Percentiles rank a stretch among this genome's conserved stretches.
These are phyloP conservation scores for Echinometra lucunter DNA, from an alignment of 53 echinoderm and acorn worm species.

Conservation along the genomic window DNA sequence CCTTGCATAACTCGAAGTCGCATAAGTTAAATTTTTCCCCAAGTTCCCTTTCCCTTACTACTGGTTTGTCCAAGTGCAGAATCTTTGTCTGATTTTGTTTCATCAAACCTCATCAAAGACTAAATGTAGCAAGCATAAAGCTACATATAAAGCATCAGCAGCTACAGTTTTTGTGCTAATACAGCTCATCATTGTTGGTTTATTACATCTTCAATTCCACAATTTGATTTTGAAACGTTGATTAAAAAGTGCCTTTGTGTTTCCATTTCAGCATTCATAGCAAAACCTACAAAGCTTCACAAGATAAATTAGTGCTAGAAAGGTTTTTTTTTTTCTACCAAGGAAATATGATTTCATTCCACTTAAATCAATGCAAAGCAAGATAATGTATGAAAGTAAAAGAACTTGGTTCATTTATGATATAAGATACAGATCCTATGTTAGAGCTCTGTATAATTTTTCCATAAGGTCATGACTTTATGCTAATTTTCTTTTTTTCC, in stretches of 20 bases:
- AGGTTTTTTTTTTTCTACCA: not conserved
- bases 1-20: too few species aligned
- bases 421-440: too few species aligned
- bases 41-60: too few species aligned
- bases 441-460: not conserved
- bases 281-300: not conserved
- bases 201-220: not conserved
- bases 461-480: not conserved
- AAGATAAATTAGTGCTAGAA: not conserved
- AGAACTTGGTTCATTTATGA: too few species aligned
- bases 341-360: not conserved
- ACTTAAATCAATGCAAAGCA: not conserved
- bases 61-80: too few species aligned
- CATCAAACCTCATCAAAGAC: not conserved
- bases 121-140: not conserved
- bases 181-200: not conserved
- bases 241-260: conserved; percentile 13
- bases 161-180: not conserved
- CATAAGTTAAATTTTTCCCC: too few species aligned
- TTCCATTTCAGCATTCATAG: not conserved
- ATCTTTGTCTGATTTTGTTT: not conserved
- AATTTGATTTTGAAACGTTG: not conserved
- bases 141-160: too few species aligned
- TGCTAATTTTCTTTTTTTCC: not conserved
- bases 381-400: not conserved